Percentiles rank a stretch among this genome's conserved stretches.
phyloP scores from a whole-genome alignment of 2,888 invertebrate genomes.

The Rhagonycha lutea region DNA sequence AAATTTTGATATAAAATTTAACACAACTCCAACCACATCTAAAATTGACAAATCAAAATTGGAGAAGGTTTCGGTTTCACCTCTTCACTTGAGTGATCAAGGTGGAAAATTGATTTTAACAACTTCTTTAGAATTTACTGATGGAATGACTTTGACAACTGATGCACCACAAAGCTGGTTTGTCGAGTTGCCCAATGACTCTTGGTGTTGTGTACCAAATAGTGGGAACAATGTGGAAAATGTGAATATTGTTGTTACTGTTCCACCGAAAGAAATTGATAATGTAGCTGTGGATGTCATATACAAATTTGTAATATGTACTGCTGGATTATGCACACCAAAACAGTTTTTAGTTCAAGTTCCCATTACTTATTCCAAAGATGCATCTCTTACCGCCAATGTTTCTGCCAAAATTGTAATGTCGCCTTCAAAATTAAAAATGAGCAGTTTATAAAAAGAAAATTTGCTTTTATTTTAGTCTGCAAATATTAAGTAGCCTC shows the following conservation, averaged over 20 bases:
- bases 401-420: conserved; percentile 27
- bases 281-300: conserved; percentile 40
- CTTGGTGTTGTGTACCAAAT: conserved; percentile 49
- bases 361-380: conserved; percentile 35
- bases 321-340: conserved; percentile 47
- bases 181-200: conserved; percentile 43
- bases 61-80: conserved; percentile 33
- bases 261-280: conserved; percentile 34
- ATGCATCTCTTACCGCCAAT: conserved; percentile 23
- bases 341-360: conserved; percentile 47
- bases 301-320: conserved; percentile 50
- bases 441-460: background rate
- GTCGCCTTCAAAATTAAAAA: conserved; percentile 24
- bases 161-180: conserved; percentile 64
- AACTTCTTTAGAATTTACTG: conserved; percentile 53
- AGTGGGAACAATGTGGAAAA: conserved; percentile 42
- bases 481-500: background rate
- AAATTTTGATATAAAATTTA: conserved; percentile 39
- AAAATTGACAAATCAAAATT: conserved; percentile 36
- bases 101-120: conserved; percentile 53
- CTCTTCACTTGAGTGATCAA: conserved; percentile 46
- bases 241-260: conserved; percentile 46
- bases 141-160: conserved; percentile 57
- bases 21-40: conserved; percentile 24
- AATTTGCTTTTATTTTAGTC: background rate